Conservation (phyloP, 2,113 vertebrate genomes). For the Poecilia latipinna region DNA sequence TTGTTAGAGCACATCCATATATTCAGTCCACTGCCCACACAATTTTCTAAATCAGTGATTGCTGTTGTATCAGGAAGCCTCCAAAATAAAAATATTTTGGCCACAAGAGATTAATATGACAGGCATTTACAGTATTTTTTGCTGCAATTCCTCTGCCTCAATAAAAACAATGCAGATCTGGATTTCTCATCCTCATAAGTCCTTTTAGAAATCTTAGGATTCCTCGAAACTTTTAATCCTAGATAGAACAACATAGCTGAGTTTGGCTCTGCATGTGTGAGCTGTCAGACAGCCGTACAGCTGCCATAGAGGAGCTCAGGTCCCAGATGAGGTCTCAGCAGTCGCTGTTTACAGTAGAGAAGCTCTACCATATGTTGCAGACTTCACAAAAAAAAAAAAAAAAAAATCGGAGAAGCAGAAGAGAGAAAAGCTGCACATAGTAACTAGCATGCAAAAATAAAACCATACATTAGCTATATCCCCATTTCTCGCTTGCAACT, state of each 20-base stretch:
- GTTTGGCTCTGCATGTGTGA: constrained; percentile 29
- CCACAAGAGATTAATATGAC: not conserved
- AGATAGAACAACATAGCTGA: constrained; percentile 27
- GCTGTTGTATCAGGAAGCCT: not conserved
- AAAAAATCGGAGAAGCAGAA: constrained; percentile 8
- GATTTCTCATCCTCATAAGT: not conserved
- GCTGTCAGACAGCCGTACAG: constrained; percentile 42
- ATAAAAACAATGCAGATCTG: not conserved
- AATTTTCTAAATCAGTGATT: not conserved
- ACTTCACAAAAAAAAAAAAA: constrained; percentile 10
- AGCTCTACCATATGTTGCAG: constrained; percentile 44
- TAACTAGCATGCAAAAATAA: constrained; percentile 26
- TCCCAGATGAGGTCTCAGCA: constrained; percentile 42
- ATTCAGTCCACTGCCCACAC: constrained; percentile 25
- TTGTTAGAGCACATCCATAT: constrained; percentile 42
- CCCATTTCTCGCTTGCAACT: constrained; percentile 27
- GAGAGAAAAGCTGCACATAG: constrained; percentile 28
- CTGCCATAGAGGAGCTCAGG: constrained; percentile 26
- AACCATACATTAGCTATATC: constrained; percentile 30
- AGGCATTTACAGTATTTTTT: not conserved
- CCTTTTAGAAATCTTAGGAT: not conserved
- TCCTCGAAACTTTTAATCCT: constrained; percentile 34
- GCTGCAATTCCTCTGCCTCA: not conserved
- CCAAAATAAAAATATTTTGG: not conserved
- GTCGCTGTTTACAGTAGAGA: constrained; percentile 39